phyloP scores from a whole-genome alignment of 2,797 vertebrate genomes.

The Acridotheres tristis region DNA sequence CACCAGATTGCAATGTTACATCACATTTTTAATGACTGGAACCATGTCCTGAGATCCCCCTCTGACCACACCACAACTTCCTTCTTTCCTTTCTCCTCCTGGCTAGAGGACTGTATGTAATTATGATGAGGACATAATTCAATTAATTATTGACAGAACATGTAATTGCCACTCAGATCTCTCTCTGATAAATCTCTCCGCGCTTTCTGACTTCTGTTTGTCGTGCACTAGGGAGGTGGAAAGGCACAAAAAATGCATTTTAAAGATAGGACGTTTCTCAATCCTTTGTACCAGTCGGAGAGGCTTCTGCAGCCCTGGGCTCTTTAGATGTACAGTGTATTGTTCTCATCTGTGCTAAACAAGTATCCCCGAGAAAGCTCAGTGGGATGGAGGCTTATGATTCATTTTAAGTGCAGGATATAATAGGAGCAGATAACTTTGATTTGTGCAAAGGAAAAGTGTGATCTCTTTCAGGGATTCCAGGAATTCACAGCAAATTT shows the following conservation, averaged over 20 bases:
- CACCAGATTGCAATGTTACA: slow-evolving; percentile 51
- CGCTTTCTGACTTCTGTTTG: slow-evolving; percentile 47
- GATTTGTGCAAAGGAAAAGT: slow-evolving; percentile 40
- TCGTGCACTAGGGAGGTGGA: background rate
- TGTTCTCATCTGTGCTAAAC: slow-evolving; percentile 33
- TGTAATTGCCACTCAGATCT: background rate
- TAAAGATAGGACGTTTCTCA: slow-evolving; percentile 43
- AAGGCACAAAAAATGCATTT: slow-evolving; percentile 24
- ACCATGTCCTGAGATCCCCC: slow-evolving; percentile 59
- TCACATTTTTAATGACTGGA: slow-evolving; percentile 52
- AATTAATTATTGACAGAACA: slow-evolving; percentile 62
- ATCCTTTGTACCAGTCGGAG: background rate
- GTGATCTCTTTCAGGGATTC: slow-evolving; percentile 47
- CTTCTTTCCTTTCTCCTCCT: slow-evolving; percentile 27
- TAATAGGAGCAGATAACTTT: slow-evolving; percentile 40
- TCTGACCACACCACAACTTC: slow-evolving; percentile 40
- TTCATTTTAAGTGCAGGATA: slow-evolving; percentile 12
- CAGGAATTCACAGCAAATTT: slow-evolving; percentile 6
- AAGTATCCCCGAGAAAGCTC: slow-evolving; percentile 24
- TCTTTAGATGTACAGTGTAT: slow-evolving; percentile 25
- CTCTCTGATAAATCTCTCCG: background rate
- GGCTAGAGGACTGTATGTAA: slow-evolving; percentile 27
- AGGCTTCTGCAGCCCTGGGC: background rate
- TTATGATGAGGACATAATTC: slow-evolving; percentile 44
- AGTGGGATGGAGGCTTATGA: slow-evolving; percentile 25